phyloP scores from a whole-genome alignment of 2,113 vertebrate genomes.

The Chamaetylas fuelleborni region DNA sequence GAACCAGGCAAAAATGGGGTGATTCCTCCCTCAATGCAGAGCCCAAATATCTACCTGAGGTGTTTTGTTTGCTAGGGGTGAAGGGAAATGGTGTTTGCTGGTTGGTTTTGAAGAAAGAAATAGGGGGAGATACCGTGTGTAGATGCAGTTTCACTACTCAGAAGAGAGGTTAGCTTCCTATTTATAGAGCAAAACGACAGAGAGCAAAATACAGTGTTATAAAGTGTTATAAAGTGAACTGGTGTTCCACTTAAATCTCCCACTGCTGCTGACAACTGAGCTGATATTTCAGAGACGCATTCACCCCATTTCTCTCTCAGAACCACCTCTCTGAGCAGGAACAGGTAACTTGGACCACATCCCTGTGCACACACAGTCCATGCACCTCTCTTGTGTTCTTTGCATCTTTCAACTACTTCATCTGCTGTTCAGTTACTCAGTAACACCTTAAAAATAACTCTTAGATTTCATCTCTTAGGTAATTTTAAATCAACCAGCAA shows the following conservation, averaged over 20 bases:
- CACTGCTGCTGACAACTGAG: background rate
- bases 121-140: accelerated
- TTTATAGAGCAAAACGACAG: background rate
- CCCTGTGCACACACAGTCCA: background rate
- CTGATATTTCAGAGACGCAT: background rate
- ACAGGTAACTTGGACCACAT: background rate
- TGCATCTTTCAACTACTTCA: background rate
- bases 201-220: background rate
- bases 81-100: background rate
- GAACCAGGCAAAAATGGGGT: background rate
- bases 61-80: background rate
- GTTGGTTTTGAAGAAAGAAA: background rate
- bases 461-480: background rate
- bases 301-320: background rate
- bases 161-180: background rate
- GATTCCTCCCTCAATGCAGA: background rate
- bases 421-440: background rate
- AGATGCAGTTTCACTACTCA: background rate
- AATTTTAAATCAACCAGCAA: background rate
- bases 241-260: background rate
- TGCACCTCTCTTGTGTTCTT: background rate
- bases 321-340: background rate
- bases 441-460: background rate
- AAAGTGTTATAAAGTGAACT: too few relatives aligned
- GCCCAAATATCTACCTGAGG: background rate